Evolutionary conservation across 1,140 invertebrate species (phyloP).

Genomic region (Drosophila bocqueti): DNA sequence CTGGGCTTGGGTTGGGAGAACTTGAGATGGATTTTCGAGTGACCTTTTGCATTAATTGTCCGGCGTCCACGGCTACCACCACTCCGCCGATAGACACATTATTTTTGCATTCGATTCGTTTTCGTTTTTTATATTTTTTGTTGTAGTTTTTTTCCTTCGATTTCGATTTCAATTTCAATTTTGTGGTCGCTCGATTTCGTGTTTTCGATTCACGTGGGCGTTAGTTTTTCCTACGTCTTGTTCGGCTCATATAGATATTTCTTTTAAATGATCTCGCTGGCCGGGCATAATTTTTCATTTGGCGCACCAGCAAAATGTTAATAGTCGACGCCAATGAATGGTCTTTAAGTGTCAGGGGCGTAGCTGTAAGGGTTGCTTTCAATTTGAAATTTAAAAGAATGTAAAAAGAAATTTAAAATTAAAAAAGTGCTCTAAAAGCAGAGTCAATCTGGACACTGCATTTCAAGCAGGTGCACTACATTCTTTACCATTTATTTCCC

Average conservation of each 20-base stretch:
- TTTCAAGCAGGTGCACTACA: too few species aligned
- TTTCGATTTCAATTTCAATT: slow-evolving; percentile 42
- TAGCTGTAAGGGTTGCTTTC: not conserved
- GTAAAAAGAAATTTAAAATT: too few species aligned
- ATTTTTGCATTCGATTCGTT: slow-evolving; percentile 49
- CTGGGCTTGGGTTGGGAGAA: slow-evolving; percentile 7
- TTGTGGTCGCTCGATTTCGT: slow-evolving; percentile 35
- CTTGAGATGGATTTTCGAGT: slow-evolving; percentile 43
- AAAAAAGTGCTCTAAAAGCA: not conserved
- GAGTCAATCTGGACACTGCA: not conserved
- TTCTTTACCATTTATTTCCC: too few species aligned
- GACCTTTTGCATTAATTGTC: slow-evolving; percentile 79
- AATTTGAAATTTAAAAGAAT: too few species aligned
- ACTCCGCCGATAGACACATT: slow-evolving; percentile 24
- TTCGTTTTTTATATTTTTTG: slow-evolving; percentile 17
- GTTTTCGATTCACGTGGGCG: slow-evolving; percentile 57
- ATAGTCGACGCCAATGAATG: slow-evolving; percentile 43
- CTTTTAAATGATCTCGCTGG: slow-evolving; percentile 40
- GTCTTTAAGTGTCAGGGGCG: slow-evolving; percentile 7
- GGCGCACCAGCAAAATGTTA: slow-evolving; percentile 42
- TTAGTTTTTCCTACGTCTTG: slow-evolving; percentile 45
- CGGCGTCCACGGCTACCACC: slow-evolving; percentile 34
- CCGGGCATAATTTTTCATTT: slow-evolving; percentile 50
- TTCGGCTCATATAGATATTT: slow-evolving; percentile 41
- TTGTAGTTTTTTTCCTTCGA: not conserved